Percentiles rank a stretch among this genome's conserved stretches.
These are phyloP conservation scores for Scaptomyza caliginosa DNA, from an alignment of 2,888 invertebrate genomes.

Conservation along the genomic window DNA sequence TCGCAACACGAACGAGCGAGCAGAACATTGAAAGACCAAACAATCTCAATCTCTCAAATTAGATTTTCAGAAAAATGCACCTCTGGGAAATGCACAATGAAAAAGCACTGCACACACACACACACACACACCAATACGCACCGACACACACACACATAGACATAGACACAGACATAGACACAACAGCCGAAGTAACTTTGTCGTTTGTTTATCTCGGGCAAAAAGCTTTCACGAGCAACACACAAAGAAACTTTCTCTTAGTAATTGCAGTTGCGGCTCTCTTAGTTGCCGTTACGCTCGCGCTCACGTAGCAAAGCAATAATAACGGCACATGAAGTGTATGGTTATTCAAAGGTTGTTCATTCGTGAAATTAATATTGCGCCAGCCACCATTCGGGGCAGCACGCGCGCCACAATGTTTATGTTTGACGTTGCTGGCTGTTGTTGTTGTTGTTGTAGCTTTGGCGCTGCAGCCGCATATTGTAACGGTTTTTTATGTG, in stretches of 20 bases:
- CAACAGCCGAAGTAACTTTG: slow-evolving; percentile 29
- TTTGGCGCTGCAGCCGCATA: slow-evolving; percentile 58
- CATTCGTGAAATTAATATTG: slow-evolving; percentile 80
- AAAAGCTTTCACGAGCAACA: slow-evolving; percentile 27
- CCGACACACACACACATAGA: neutral
- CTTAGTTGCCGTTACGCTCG: slow-evolving; percentile 12
- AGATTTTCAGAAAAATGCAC: slow-evolving; percentile 83
- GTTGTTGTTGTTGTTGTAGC: slow-evolving; percentile 33
- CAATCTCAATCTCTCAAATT: slow-evolving; percentile 82
- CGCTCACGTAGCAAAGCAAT: slow-evolving; percentile 64
- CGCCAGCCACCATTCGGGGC: slow-evolving; percentile 52
- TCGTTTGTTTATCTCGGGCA: slow-evolving; percentile 21
- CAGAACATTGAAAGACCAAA: slow-evolving; percentile 78
- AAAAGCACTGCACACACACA: slow-evolving; percentile 65
- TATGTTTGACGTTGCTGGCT: slow-evolving; percentile 52
- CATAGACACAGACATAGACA: neutral
- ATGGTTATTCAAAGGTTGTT: slow-evolving; percentile 80
- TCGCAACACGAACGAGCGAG: slow-evolving; percentile 71
- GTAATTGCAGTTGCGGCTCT: slow-evolving; percentile 15
- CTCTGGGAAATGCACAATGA: slow-evolving; percentile 82
- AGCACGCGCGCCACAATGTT: slow-evolving; percentile 72
- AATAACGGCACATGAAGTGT: slow-evolving; percentile 75
- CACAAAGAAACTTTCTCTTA: slow-evolving; percentile 6
- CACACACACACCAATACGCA: slow-evolving; percentile 8
- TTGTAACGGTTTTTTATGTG: slow-evolving; percentile 69